Evolutionary conservation across 1,140 invertebrate species (phyloP), one percentile per base, ranked within the genome.

Genomic region (Trissolcus basalis): DNA sequence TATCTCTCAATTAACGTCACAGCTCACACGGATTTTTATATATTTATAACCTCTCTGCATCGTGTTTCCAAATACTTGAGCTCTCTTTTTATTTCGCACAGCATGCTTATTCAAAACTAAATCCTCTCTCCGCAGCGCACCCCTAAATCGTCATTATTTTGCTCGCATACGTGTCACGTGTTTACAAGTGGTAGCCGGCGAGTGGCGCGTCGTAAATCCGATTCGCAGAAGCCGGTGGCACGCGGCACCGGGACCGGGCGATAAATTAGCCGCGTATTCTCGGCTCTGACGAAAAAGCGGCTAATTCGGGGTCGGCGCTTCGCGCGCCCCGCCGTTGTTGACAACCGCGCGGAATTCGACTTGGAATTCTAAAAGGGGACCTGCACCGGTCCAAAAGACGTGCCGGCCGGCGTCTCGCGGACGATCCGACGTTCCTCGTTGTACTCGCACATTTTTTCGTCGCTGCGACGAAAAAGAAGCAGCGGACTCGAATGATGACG

Each of bases 401-500:
- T 13, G 50, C n/a, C 39, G 39, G 58, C 63, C 71, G 61, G 56
- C 19, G 1, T 4, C 53, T 12, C 39, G 45, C 15, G 7, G 11
- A 8, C 41, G 15, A 33, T 44, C 50, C 51, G 19, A 47, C 27
- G 19, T n/a, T n/a, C n/a, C 55, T 73, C 60, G 70, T 73, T n/a
- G n/a, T 73, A 73, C 63, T 67, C 50, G 47, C 63, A 56, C 70
- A 73, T 67, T 73, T 61, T 73, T 73, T 73, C 56, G n/a, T n/a
- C n/a, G n/a, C n/a, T n/a, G n/a, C 70, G 53, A 56, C 61, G 71
- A 36, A 68, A 39, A 67, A 74, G 67, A 74, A 74, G 63, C 61
- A 64, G 70, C 70, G 78, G 19, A 81, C 78, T 75, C 76, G 80
- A 80, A 81, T 80, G 81, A 78, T 79, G 81, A 78, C 74, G 68